Base-by-base conservation (phyloP, 2,113 vertebrate species). In the Syrrhaptes paradoxus region DNA sequence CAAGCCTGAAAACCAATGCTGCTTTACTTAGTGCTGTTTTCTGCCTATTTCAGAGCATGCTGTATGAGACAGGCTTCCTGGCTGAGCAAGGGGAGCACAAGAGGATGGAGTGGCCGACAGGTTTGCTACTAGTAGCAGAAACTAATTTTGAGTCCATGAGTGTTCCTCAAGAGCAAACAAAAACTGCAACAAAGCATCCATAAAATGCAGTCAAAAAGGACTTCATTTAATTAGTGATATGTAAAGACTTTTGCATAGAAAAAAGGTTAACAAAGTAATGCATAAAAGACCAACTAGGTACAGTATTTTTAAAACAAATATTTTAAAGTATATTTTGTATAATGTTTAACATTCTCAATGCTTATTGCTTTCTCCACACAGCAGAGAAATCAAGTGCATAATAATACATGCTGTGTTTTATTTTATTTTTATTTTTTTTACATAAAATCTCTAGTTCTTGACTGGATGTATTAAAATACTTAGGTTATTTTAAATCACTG, bases 301-400 rank as follows among this genome's bases (percentile, higher is more conserved):
- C 97, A 98, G 97, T 98, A 98, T 98, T 97, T 98, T 98, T 96
- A 98, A 98, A 98, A 98, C 98, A 98, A 98, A 98, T 98, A 97
- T 98, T 98, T 98, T 96, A 97, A 98, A 97, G 98, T 97, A 98
- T 97, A 98, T 95, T 97, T 98, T 98, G 97, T 97, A 98, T 98
- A 98, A 98, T 98, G 97, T 98, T 98, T 98, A 98, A 98, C 98
- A 98, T 98, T 98, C 96, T 98, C 85, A 97, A 97, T 94, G 97
- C 97, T 98, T 98, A 98, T 97, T 98, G 98, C 98, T 98, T 98
- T 98, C 98, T 98, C 98, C 98, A 98, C 98, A 98, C 98, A 98
- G 98, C 98, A 98, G 98, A 98, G 98, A 98, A 98, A 98, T 97
- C 97, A 98, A 98, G 98, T 99, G 98, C 98, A 99, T 99, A 98